Evolutionary conservation across 2,113 vertebrate species (phyloP).

Genomic region (Casuarius casuarius): DNA sequence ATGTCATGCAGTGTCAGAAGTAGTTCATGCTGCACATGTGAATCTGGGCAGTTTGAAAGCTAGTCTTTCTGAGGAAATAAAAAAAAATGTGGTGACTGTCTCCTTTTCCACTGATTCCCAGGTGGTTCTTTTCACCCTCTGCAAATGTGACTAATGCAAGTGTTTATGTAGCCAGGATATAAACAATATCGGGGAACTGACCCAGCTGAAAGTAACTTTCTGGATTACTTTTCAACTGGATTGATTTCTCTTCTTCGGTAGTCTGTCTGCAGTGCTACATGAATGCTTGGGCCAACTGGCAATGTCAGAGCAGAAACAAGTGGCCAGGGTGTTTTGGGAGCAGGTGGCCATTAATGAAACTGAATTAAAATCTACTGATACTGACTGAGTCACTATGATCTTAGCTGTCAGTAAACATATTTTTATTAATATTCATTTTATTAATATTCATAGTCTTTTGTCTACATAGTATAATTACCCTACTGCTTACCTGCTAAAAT

Average conservation of each 20-base stretch:
- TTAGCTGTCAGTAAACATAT: neutral
- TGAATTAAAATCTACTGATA: conserved; percentile 31
- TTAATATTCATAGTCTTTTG: neutral
- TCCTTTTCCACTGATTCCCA: too few relatives aligned
- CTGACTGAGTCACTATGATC: neutral
- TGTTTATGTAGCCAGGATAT: neutral
- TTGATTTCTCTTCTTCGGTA: neutral
- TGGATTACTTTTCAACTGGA: neutral
- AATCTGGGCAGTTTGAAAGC: neutral
- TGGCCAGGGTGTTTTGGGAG: conserved; percentile 17
- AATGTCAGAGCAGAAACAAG: neutral
- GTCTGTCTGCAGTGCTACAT: neutral
- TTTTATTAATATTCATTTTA: neutral
- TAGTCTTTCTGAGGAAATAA: neutral
- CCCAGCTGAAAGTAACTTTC: neutral
- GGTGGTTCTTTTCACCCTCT: neutral
- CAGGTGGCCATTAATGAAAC: conserved; percentile 40
- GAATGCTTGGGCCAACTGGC: conserved; percentile 20
- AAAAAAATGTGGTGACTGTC: neutral
- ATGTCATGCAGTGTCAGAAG: neutral
- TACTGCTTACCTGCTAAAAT: neutral
- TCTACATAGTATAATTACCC: neutral
- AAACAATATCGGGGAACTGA: neutral
- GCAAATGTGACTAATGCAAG: neutral
- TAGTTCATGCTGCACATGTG: rapidly evolving